Evolutionary conservation across 2,113 vertebrate genomes (phyloP), one percentile per base, ranked within the genome.

Genomic region (Theristicus caerulescens): DNA sequence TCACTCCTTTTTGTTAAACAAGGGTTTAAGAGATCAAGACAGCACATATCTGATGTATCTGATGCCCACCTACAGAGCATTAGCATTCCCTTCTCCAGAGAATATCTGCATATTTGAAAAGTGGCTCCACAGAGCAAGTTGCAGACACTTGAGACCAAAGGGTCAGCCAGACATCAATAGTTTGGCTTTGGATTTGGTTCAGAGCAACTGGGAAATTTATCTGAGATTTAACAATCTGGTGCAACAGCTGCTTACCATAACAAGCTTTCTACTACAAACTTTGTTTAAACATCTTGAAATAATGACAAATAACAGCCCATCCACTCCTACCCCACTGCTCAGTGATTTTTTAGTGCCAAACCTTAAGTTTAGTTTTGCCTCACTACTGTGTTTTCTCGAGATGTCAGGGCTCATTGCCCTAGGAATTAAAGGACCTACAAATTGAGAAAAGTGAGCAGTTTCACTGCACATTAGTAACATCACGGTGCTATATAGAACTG

Each of bases 401-500:
- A 34, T 90, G 78, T 85, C 62, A 58, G 49, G n/a, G 27, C 16
- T 88, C 34, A 13, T 17, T 46, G 52, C 49, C 7, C 1, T 40
- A 32, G 54, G 22, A 74, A 87, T 69, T 64, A 74, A 89, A 93
- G 34, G 46, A 79, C 22, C 52, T 36, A 57, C 7, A 46, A 46
- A 86, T 2, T 52, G 42, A 54, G 59, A 66, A 54, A 84, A 76
- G 29, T 25, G 29, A n/a, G 65, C 8, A 29, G 57, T 88, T 94
- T 86, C 54, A 16, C 34, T 29, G 47, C 20, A 64, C 0, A 1
- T 32, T 51, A 19, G 25, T 76, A 58, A 27, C 6, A 77, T 19
- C 55, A 47, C 0, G 0, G 38, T 61, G 38, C 13, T 86, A 3
- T 13, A 21, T 1, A 36, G 49, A 52, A 22, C 52, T 73, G 34